A percentile compares a stretch with the other conserved stretches of the same genome.
phyloP scores from a whole-genome alignment of 2,888 invertebrate species.

The Periphyllus acericola region DNA sequence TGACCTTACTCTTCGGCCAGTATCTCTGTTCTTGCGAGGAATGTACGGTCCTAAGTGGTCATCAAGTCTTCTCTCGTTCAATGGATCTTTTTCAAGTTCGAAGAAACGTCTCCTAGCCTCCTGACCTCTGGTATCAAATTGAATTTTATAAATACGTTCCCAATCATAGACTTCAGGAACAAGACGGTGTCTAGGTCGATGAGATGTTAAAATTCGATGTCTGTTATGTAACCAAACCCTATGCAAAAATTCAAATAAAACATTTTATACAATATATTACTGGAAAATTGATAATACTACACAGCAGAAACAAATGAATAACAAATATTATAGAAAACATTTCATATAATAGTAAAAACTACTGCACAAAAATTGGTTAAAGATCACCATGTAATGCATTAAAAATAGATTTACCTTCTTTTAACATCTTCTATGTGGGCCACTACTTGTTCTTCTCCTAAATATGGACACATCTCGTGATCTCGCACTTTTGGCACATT shows the following conservation, averaged over 20 bases:
- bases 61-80: conserved; percentile 72
- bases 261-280: not conserved
- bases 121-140: conserved; percentile 75
- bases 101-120: conserved; percentile 79
- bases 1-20: conserved; percentile 72
- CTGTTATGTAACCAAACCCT: conserved; percentile 76
- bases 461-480: conserved; percentile 78
- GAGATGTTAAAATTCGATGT: conserved; percentile 71
- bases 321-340: too few species aligned
- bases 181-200: conserved; percentile 65
- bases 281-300: not conserved
- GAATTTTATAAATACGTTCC: conserved; percentile 83
- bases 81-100: conserved; percentile 75
- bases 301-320: not conserved
- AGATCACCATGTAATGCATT: not conserved
- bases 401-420: conserved; percentile 66
- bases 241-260: not conserved
- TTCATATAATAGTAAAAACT: too few species aligned
- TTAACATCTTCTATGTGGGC: conserved; percentile 78
- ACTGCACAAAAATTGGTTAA: not conserved
- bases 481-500: conserved; percentile 75
- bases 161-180: conserved; percentile 80
- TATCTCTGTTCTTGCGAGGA: conserved; percentile 75
- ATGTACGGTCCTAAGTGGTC: conserved; percentile 77
- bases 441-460: conserved; percentile 72